Percentiles rank a stretch among this genome's conserved stretches.
Evolutionary conservation across 2,113 vertebrate species (phyloP).

Genomic region (Trematomus loennbergii): DNA sequence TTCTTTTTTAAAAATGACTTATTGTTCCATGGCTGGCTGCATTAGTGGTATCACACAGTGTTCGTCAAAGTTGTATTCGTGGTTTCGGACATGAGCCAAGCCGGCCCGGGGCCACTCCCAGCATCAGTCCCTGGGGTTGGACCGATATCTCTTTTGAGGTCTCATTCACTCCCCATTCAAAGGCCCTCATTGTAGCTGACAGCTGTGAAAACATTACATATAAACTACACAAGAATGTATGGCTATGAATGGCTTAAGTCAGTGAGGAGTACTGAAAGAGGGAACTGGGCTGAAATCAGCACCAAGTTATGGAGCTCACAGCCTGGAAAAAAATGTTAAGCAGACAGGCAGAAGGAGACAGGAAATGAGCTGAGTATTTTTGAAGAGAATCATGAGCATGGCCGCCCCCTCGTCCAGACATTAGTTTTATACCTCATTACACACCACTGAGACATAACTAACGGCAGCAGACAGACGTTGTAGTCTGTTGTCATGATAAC

Average conservation of each 20-base stretch:
- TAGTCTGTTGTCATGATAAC: constrained; percentile 5
- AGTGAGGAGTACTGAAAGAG: constrained; percentile 26
- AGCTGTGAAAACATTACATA: constrained; percentile 47
- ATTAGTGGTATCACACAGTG: constrained; percentile 22
- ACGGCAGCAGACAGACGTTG: constrained; percentile 21
- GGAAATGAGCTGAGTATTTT: constrained; percentile 66
- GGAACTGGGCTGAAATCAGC: constrained; percentile 27
- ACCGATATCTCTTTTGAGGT: constrained; percentile 9
- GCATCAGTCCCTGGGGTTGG: background rate
- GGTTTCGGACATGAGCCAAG: constrained; percentile 28
- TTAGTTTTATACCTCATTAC: constrained; percentile 41
- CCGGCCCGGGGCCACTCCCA: constrained; percentile 1
- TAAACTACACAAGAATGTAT: background rate
- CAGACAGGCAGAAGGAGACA: constrained; percentile 49
- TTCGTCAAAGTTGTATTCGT: constrained; percentile 42
- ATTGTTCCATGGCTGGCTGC: constrained; percentile 13
- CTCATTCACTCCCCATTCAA: constrained; percentile 1
- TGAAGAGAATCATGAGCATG: constrained; percentile 1
- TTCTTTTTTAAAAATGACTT: background rate
- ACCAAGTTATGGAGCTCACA: constrained; percentile 1
- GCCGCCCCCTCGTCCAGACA: constrained; percentile 55
- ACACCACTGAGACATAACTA: constrained; percentile 42
- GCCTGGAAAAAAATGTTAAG: constrained; percentile 48
- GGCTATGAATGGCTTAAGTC: constrained; percentile 5
- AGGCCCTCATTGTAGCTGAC: constrained; percentile 7